These are phyloP conservation scores for Scrobipalpa costella DNA, from an alignment of 2,888 invertebrate genomes.

Conservation along the genomic window DNA sequence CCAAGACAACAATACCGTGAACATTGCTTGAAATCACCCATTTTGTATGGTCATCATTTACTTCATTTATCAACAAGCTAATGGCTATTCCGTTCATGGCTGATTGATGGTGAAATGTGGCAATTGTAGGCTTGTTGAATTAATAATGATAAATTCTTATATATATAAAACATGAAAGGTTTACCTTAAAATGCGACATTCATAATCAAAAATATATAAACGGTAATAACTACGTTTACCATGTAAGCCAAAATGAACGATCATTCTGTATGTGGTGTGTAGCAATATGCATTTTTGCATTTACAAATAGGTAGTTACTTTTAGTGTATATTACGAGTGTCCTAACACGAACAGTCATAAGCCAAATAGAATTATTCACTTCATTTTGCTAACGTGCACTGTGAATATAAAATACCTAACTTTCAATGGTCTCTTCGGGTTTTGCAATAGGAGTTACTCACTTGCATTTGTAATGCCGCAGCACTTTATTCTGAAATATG, in stretches of 20 bases:
- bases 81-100: neutral
- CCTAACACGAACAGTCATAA: slow-evolving; percentile 1
- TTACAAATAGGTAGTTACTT: neutral
- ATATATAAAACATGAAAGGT: no score
- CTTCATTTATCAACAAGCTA: slow-evolving; percentile 14
- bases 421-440: neutral
- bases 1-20: slow-evolving; percentile 5
- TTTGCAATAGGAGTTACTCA: neutral
- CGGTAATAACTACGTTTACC: no score
- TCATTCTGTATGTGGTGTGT: neutral
- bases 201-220: no score
- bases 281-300: neutral
- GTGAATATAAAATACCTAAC: neutral
- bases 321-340: neutral
- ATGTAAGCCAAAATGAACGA: no score
- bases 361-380: neutral
- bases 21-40: slow-evolving; percentile 20
- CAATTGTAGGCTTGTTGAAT: neutral
- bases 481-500: slow-evolving; percentile 4
- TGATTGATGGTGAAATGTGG: slow-evolving; percentile 9
- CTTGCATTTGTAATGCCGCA: neutral
- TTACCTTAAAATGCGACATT: no score
- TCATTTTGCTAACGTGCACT: neutral
- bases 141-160: no score
- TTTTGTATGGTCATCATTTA: slow-evolving; percentile 19